Base-by-base conservation (phyloP, 2,113 vertebrate species). In the Macquaria australasica region DNA sequence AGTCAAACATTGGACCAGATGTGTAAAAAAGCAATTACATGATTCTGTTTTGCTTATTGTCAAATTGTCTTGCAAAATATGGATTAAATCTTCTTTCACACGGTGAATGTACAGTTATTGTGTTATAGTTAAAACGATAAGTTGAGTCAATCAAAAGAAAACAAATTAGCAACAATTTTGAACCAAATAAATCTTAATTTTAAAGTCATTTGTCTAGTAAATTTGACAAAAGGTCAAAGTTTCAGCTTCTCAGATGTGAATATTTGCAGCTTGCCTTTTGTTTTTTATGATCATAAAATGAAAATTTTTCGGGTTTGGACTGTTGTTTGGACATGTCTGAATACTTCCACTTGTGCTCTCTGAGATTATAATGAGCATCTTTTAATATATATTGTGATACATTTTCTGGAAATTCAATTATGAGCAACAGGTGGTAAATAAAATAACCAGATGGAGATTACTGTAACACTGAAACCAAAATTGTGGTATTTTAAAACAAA, bases 11-110 rank as follows among this genome's bases (percentile, higher is more conserved):
- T 45, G 8, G 55, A 76, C 45, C 20, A 67, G 9, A 5, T 14
- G 3, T 34, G 58, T 34, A 58, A 72, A 77, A 31, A 77, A 69
- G 21, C 18, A 85, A 66, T 51, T 60, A 72, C 15, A 51, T 16
- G 7, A 77, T 64, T 77, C 9, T 55, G 53, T 34, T 51, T 66
- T 21, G 43, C 50, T 64, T 50, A 14, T 45, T 48, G 31, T 41
- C 45, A 63, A n/a, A 50, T 16, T 23, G 25, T 51, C 11, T 56
- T 1, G 12, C 31, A 16, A 50, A 25, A 66, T 73, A 15, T 50
- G 28, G n/a, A 23, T 31, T 7, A 55, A 67, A 66, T 51, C 10
- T 0, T 7, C 39, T 23, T 2, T 15, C 39, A 48, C 12, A 31
- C 14, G 15, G 6, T 41, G 9, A 6, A 12, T 73, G 34, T 9